Percentiles rank a stretch among this genome's conserved stretches.
Conservation (phyloP, 2,797 vertebrate genomes). For the Chiloscyllium punctatum region DNA sequence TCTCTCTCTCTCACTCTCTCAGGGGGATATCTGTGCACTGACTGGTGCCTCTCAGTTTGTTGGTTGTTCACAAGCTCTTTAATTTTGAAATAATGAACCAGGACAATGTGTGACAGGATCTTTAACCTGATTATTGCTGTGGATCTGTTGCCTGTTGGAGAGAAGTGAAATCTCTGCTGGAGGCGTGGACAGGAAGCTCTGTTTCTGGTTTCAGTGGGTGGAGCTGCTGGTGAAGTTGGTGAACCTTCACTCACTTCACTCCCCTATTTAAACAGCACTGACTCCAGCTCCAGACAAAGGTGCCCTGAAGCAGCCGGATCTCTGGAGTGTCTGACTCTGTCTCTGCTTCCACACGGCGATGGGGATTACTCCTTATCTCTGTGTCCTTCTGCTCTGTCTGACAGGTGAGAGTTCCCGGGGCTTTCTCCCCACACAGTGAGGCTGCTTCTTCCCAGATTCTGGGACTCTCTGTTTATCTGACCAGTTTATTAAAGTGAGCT, state of each 20-base stretch:
- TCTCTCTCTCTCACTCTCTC: too few species aligned
- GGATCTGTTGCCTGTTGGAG: not conserved
- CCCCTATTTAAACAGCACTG: not conserved
- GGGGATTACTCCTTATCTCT: not conserved
- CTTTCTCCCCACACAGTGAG: not conserved
- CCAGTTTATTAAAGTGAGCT: not conserved
- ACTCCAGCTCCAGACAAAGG: not conserved
- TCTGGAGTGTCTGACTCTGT: not conserved
- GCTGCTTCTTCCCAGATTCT: not conserved
- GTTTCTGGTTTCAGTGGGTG: slow-evolving; percentile 24
- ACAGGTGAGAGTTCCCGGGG: too few species aligned
- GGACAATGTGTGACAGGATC: not conserved
- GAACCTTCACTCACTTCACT: not conserved
- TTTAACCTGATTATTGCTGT: not conserved
- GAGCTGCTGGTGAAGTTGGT: too few species aligned
- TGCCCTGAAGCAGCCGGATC: not conserved
- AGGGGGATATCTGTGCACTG: too few species aligned
- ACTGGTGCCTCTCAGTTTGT: not conserved
- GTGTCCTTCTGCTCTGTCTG: not conserved
- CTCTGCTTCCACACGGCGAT: not conserved
- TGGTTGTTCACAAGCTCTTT: not conserved
- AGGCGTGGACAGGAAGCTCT: slow-evolving; percentile 7
- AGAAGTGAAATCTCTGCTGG: not conserved
- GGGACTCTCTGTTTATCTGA: not conserved
- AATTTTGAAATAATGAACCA: not conserved